These are phyloP conservation scores for Diplazon laetatorius DNA, from an alignment of 2,888 invertebrate species.

Conservation along the genomic window DNA sequence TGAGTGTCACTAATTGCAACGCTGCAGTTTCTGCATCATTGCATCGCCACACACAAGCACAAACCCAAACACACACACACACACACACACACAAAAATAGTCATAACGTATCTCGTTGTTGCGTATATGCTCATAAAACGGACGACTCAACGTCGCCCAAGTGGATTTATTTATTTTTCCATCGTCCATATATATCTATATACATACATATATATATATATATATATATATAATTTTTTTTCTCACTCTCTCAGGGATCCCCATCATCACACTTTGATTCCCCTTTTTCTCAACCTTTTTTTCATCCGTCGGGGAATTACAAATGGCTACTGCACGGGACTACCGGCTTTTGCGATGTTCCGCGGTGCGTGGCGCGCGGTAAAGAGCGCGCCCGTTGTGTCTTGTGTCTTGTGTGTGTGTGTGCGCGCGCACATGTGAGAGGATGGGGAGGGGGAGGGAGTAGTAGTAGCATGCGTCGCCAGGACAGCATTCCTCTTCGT, in stretches of 20 bases:
- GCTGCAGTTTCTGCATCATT: slow-evolving; percentile 52
- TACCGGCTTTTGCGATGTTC: slow-evolving; percentile 54
- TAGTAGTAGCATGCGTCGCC: slow-evolving; percentile 75
- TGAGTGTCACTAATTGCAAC: slow-evolving; percentile 77
- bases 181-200: slow-evolving; percentile 22
- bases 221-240: too few relatives aligned
- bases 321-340: slow-evolving; percentile 77
- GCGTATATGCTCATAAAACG: slow-evolving; percentile 42
- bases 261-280: slow-evolving; percentile 80
- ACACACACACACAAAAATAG: too few relatives aligned
- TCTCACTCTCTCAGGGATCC: slow-evolving; percentile 33
- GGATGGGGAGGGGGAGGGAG: too few relatives aligned
- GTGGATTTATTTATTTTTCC: slow-evolving; percentile 24
- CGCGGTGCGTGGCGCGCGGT: slow-evolving; percentile 15
- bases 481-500: slow-evolving; percentile 80
- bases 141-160: too few relatives aligned
- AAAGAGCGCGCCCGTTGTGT: neutral
- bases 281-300: slow-evolving; percentile 73
- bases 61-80: too few relatives aligned
- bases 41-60: too few relatives aligned
- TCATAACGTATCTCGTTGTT: slow-evolving; percentile 39
- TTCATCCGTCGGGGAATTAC: slow-evolving; percentile 76
- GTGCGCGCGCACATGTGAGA: too few relatives aligned
- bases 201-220: too few relatives aligned
- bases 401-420: too few relatives aligned